These are phyloP conservation scores for Omphaloscelis lunosa DNA, from an alignment of 2,888 invertebrate genomes.

Conservation along the genomic window DNA sequence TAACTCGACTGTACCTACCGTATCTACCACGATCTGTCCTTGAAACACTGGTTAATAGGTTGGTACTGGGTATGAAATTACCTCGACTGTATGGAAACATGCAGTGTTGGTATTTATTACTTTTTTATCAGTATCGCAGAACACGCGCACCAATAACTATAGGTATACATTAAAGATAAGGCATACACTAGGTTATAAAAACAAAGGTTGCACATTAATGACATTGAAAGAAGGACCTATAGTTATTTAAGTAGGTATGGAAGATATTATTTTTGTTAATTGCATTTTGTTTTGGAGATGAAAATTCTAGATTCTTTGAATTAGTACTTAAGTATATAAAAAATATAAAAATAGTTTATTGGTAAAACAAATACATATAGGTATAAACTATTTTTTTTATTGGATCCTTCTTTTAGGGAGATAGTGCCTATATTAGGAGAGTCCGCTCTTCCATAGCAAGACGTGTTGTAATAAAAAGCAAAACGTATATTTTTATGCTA, in stretches of 20 bases:
- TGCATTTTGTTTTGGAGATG: conserved; percentile 9
- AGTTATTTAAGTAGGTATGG: not conserved
- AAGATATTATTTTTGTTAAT: not conserved
- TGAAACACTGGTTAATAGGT: conserved; percentile 36
- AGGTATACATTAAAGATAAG: conserved; percentile 70
- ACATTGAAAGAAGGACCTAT: conserved; percentile 25
- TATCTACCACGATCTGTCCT: conserved; percentile 45
- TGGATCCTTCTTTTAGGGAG: no score
- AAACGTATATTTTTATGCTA: no score
- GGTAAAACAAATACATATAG: no score
- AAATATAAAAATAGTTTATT: no score
- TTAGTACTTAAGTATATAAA: not conserved
- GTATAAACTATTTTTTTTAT: no score
- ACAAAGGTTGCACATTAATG: conserved; percentile 61
- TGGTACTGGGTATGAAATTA: conserved; percentile 41
- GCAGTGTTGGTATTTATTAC: conserved; percentile 64
- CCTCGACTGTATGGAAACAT: conserved; percentile 51
- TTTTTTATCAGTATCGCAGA: conserved; percentile 69
- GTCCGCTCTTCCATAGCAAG: no score
- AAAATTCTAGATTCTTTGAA: not conserved
- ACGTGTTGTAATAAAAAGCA: no score
- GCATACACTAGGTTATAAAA: conserved; percentile 60
- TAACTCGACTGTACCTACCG: conserved; percentile 44
- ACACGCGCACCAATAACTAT: conserved; percentile 69
- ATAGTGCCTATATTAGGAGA: no score